These are phyloP conservation scores for Takifugu bimaculatus DNA, from an alignment of 2,113 vertebrate genomes.

Conservation along the genomic window DNA sequence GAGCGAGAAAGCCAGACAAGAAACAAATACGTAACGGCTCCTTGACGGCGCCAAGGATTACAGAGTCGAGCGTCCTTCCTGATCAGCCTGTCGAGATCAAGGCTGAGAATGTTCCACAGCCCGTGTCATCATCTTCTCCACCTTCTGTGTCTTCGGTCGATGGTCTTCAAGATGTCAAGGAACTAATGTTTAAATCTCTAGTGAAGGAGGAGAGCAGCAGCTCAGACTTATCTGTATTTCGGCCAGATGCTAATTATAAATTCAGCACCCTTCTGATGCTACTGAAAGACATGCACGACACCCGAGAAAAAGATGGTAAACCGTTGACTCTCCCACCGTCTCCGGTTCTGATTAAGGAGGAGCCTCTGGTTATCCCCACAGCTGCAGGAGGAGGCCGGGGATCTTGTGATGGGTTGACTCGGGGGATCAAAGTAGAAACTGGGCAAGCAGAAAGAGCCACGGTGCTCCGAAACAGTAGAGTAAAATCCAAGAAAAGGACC, in stretches of 20 bases:
- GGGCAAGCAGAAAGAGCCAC: conserved; percentile 27
- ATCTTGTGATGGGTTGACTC: conserved; percentile 5
- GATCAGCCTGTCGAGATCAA: conserved; percentile 46
- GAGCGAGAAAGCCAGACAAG: conserved; percentile 58
- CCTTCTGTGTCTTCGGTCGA: conserved; percentile 72
- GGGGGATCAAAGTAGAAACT: conserved; percentile 43
- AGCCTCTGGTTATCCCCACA: conserved; percentile 66
- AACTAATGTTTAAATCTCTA: conserved; percentile 81
- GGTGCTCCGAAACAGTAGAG: conserved; percentile 16
- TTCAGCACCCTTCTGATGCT: conserved; percentile 96
- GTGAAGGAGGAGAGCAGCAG: conserved; percentile 74
- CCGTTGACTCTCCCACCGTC: conserved; percentile 75
- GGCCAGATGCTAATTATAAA: conserved; percentile 85
- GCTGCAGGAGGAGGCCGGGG: conserved; percentile 13
- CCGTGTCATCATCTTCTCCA: conserved; percentile 42
- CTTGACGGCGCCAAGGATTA: conserved; percentile 26
- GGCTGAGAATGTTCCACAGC: conserved; percentile 53
- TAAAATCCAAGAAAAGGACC: conserved; percentile 55
- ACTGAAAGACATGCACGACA: conserved; percentile 94
- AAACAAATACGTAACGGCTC: conserved; percentile 57
- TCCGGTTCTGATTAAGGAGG: conserved; percentile 69
- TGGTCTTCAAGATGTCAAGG: conserved; percentile 81
- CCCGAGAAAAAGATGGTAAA: conserved; percentile 85
- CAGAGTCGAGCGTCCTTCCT: not conserved
- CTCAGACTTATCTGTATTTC: conserved; percentile 67